Evolutionary conservation across 1,140 invertebrate genomes (phyloP), one percentile per base, ranked within the genome.

Genomic region (Drosophila watanabei): DNA sequence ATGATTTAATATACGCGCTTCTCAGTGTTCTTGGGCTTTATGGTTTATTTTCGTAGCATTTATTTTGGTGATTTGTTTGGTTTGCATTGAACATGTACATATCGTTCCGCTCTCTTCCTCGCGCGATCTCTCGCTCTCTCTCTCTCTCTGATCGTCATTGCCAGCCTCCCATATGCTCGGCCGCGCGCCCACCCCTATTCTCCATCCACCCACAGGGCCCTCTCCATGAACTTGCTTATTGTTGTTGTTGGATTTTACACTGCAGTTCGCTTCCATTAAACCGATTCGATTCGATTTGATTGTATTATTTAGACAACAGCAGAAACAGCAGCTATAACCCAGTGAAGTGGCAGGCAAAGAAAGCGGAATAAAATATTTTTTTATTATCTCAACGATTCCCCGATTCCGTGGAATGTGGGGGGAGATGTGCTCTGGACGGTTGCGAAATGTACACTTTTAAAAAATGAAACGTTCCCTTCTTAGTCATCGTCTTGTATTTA

Each of bases 11-110:
- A 80, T 65, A 39, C 14, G 49, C 28, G 64, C 14, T 39, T 18
- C 63, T 70, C 57, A 37, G 66, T 79, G 80, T 75, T 71, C 73
- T 65, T 89, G 75, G 54, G 61, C 58, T 81, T 89, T 89, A 81
- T 89, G 78, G 80, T 66, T 89, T 90, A 89, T 89, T 89, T 89
- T 51, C 60, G 77, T 80, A 80, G 63, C 76, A 79, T 81, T 82
- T 83, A 76, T 83, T 88, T 87, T 62, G 58, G 85, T 77, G 62
- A 88, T 83, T 87, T 88, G 83, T 90, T 90, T 90, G 75, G 73
- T 79, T 85, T 90, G 80, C 86, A 85, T 72, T 84, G 71, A 73
- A 61, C 56, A 14, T 72, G 70, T 59, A 49, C 52, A 51, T 59
- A 59, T 51, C 37, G 30, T 78, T 46, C 43, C 39, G 48, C 37